phyloP scores from a whole-genome alignment of 1,140 invertebrate species.

The Drosophila repleta region DNA sequence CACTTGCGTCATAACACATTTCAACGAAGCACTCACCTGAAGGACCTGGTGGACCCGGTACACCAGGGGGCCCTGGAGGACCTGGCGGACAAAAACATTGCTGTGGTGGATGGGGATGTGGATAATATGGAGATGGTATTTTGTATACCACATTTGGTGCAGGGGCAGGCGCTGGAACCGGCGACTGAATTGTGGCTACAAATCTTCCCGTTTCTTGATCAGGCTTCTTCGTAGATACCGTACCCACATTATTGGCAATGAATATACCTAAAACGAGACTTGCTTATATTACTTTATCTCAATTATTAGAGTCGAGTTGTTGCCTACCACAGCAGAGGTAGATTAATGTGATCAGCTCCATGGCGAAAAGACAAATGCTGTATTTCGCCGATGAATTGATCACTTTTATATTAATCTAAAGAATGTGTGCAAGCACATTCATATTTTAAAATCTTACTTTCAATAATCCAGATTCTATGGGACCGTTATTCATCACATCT shows the following conservation, averaged over 20 bases:
- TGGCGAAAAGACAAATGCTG: constrained; percentile 52
- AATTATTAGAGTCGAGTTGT: constrained; percentile 77
- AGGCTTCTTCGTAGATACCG: constrained; percentile 27
- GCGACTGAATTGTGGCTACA: constrained; percentile 84
- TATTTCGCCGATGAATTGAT: constrained; percentile 38
- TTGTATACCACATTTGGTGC: constrained; percentile 62
- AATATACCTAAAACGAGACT: constrained; percentile 64
- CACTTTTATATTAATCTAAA: constrained; percentile 51
- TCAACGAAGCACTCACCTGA: constrained; percentile 80
- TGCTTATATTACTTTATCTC: constrained; percentile 86
- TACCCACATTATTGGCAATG: constrained; percentile 83
- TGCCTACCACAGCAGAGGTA: constrained; percentile 57
- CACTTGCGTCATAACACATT: neutral
- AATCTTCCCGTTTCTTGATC: constrained; percentile 54
- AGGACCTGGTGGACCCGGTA: constrained; percentile 88
- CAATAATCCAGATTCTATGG: constrained; percentile 70
- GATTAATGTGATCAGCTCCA: constrained; percentile 54
- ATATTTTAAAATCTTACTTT: constrained; percentile 56
- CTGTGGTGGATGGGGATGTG: constrained; percentile 85
- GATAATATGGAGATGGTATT: constrained; percentile 61
- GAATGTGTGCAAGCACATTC: constrained; percentile 41
- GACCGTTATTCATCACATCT: constrained; percentile 61
- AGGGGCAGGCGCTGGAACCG: constrained; percentile 54
- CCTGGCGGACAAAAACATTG: constrained; percentile 86
- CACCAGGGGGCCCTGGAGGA: constrained; percentile 86